Percentiles rank a stretch among this genome's conserved stretches.
These are phyloP conservation scores for Melanotaenia duboulayi DNA, from an alignment of 2,113 vertebrate genomes.

Conservation along the genomic window DNA sequence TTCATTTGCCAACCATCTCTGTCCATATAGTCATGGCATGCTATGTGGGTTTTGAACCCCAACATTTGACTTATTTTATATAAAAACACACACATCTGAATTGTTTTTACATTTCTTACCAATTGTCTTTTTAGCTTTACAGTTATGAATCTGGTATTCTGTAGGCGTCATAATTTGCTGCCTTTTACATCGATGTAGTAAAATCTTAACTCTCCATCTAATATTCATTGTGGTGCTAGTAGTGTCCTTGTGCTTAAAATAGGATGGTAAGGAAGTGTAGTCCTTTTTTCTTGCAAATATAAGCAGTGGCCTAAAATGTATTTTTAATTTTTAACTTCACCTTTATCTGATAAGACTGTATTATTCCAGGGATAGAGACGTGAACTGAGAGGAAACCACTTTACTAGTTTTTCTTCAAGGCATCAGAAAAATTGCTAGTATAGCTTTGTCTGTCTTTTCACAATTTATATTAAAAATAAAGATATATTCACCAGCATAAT, in stretches of 20 bases:
- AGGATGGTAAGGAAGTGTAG: conserved; percentile 3
- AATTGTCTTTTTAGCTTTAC: background rate
- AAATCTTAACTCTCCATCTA: conserved; percentile 14
- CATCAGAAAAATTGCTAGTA: no score
- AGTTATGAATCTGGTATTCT: background rate
- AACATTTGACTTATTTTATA: conserved; percentile 11
- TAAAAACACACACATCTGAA: no score
- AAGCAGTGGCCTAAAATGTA: background rate
- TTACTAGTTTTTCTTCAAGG: no score
- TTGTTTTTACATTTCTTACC: background rate
- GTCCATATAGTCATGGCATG: background rate
- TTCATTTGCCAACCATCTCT: conserved; percentile 45
- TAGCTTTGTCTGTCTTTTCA: no score
- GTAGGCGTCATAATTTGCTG: background rate
- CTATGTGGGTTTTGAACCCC: conserved; percentile 23
- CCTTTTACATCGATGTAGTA: conserved; percentile 34
- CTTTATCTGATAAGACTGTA: conserved; percentile 2
- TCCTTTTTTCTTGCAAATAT: conserved; percentile 6
- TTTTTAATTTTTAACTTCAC: background rate
- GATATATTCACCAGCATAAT: no score
- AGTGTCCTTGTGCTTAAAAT: conserved; percentile 22
- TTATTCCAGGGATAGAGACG: background rate
- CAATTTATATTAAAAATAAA: no score
- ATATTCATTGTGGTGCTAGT: conserved; percentile 35
- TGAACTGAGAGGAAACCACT: no score